Percentiles rank a stretch among this genome's conserved stretches.
Conservation (phyloP, 2,797 vertebrate species). For the Lutjanus campechanus region DNA sequence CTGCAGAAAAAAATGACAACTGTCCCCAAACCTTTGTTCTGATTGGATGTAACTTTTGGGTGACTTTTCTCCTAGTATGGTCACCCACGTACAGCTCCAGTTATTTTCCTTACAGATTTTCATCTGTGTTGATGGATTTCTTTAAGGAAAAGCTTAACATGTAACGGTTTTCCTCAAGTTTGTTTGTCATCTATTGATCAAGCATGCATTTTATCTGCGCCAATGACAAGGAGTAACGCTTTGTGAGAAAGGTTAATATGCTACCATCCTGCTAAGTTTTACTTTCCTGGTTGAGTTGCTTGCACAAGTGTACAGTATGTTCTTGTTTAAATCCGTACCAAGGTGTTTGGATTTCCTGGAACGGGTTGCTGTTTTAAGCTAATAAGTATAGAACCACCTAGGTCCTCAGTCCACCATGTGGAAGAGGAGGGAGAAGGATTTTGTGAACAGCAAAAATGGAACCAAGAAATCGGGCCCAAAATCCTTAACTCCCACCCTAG, state of each 20-base stretch:
- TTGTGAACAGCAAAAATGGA: conserved; percentile 86
- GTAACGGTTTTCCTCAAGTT: neutral
- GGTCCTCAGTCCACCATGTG: conserved; percentile 92
- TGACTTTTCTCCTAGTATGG: conserved; percentile 30
- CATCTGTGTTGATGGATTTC: conserved; percentile 73
- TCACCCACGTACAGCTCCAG: conserved; percentile 32
- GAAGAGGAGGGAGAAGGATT: conserved; percentile 93
- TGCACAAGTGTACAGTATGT: conserved; percentile 83
- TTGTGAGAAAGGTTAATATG: conserved; percentile 52
- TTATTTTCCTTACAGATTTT: conserved; percentile 77
- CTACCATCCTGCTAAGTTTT: conserved; percentile 61
- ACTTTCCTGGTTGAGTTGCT: conserved; percentile 73
- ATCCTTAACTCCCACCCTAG: conserved; percentile 91
- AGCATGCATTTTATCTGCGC: conserved; percentile 50
- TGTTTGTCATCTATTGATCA: conserved; percentile 27
- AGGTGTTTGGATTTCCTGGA: conserved; percentile 74
- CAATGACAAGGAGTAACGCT: conserved; percentile 60
- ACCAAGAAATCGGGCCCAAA: conserved; percentile 91
- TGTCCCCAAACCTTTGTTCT: conserved; percentile 18
- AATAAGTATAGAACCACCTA: conserved; percentile 91
- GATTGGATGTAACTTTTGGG: conserved; percentile 19
- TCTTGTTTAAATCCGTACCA: conserved; percentile 82
- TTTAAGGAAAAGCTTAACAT: conserved; percentile 71
- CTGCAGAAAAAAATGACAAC: conserved; percentile 20
- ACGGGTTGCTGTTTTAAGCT: conserved; percentile 88